A percentile compares a stretch with the other conserved stretches of the same genome.
These are phyloP conservation scores for Hypercompe scribonia DNA, from an alignment of 2,888 invertebrate species.

Conservation along the genomic window DNA sequence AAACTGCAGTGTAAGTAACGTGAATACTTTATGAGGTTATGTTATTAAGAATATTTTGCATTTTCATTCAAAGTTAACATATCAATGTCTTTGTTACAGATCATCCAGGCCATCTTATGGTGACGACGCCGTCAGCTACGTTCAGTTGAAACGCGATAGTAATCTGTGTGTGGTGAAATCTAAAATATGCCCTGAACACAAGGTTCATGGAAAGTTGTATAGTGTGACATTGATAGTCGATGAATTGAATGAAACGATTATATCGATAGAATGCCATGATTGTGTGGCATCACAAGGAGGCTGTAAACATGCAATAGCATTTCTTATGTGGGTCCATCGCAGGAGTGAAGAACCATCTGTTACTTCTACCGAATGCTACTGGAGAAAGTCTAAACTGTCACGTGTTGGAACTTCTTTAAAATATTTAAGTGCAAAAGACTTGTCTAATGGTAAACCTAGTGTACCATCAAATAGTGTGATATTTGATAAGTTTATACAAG, in stretches of 20 bases:
- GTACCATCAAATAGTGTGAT: no score
- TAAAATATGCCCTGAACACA: conserved; percentile 56
- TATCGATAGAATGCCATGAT: conserved; percentile 44
- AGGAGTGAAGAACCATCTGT: conserved; percentile 58
- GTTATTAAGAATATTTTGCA: no score
- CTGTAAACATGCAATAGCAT: conserved; percentile 59
- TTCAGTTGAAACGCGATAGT: conserved; percentile 45
- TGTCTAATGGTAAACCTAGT: no score
- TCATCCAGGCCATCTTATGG: conserved; percentile 42
- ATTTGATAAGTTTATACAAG: no score
- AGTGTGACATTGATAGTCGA: conserved; percentile 43
- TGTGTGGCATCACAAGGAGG: conserved; percentile 53
- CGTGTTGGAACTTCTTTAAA: conserved; percentile 52
- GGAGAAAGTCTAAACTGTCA: conserved; percentile 55
- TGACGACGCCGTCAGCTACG: conserved; percentile 52
- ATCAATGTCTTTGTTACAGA: neutral
- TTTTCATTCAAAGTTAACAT: no score
- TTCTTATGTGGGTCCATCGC: conserved; percentile 59
- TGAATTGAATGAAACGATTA: conserved; percentile 41
- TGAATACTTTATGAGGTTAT: no score
- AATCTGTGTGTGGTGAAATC: conserved; percentile 47
- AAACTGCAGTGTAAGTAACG: no score
- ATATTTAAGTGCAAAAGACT: neutral
- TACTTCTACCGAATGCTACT: conserved; percentile 52
- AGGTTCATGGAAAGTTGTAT: conserved; percentile 51